These are phyloP conservation scores for Tiliacea citrago DNA, from an alignment of 2,888 invertebrate genomes.

Conservation along the genomic window DNA sequence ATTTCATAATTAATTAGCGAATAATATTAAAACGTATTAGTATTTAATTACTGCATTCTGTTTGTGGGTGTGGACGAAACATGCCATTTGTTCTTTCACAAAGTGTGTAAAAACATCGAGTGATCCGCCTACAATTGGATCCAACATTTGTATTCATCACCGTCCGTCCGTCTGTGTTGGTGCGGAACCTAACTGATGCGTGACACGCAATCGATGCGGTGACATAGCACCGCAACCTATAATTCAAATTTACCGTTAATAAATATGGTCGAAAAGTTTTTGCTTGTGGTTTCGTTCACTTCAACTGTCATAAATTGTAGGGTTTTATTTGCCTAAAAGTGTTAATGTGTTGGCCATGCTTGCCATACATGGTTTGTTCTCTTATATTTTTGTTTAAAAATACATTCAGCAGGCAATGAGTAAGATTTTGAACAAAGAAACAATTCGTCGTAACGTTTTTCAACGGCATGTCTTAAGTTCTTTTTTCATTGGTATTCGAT, in stretches of 20 bases:
- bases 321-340: background rate
- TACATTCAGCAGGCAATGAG: background rate
- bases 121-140: constrained; percentile 73
- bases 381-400: background rate
- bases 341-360: background rate
- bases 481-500: background rate
- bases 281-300: constrained; percentile 37
- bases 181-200: constrained; percentile 76
- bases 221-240: constrained; percentile 57
- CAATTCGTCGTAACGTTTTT: background rate
- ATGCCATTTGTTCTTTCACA: constrained; percentile 78
- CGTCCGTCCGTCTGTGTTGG: constrained; percentile 64
- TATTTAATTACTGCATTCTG: constrained; percentile 75
- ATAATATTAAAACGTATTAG: constrained; percentile 68
- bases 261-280: constrained; percentile 41
- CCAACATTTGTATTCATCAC: constrained; percentile 78
- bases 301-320: background rate
- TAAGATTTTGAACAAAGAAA: background rate
- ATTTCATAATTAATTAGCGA: constrained; percentile 64
- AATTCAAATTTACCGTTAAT: constrained; percentile 54
- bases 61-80: constrained; percentile 74
- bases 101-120: constrained; percentile 76
- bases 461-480: background rate
- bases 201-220: constrained; percentile 76
- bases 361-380: background rate